Conservation (phyloP, 2,113 vertebrate genomes). For the Cavia porcellus region DNA sequence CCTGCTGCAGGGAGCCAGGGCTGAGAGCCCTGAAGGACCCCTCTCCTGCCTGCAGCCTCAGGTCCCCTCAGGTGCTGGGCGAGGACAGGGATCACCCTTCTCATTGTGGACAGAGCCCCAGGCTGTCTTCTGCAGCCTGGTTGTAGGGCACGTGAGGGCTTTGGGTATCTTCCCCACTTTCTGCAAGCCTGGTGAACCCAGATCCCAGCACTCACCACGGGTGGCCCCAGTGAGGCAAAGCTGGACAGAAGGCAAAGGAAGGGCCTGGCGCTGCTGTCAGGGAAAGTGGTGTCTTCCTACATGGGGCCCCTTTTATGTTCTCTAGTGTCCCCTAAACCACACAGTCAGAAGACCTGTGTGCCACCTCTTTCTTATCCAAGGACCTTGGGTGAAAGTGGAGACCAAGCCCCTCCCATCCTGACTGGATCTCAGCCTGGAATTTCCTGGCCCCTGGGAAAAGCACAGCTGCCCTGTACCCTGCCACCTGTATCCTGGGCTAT, state of each 20-base stretch:
- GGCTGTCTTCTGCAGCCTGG: background rate
- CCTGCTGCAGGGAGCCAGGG: rapidly evolving
- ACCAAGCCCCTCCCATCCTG: background rate
- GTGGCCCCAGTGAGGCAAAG: slow-evolving; percentile 85
- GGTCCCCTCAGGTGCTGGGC: background rate
- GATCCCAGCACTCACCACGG: slow-evolving; percentile 82
- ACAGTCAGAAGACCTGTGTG: background rate
- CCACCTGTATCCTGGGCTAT: background rate
- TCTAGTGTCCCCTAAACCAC: too few relatives aligned
- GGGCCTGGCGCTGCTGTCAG: slow-evolving; percentile 79
- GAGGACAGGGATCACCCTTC: background rate
- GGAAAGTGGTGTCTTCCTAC: background rate
- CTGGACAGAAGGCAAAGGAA: slow-evolving; percentile 89
- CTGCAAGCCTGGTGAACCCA: background rate
- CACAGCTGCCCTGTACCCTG: background rate
- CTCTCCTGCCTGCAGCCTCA: too few relatives aligned
- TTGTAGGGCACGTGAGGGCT: rapidly evolving
- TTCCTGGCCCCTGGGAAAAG: slow-evolving; percentile 37
- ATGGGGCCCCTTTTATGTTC: background rate
- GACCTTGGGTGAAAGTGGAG: slow-evolving; percentile 40
- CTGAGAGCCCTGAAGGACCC: background rate
- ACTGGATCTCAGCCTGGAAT: background rate
- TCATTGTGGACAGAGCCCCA: background rate
- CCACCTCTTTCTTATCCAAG: background rate
- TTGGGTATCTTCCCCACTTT: background rate